A percentile compares a stretch with the other conserved stretches of the same genome.
Conservation (phyloP, 2,113 vertebrate genomes). For the Cochlearius cochlearius region DNA sequence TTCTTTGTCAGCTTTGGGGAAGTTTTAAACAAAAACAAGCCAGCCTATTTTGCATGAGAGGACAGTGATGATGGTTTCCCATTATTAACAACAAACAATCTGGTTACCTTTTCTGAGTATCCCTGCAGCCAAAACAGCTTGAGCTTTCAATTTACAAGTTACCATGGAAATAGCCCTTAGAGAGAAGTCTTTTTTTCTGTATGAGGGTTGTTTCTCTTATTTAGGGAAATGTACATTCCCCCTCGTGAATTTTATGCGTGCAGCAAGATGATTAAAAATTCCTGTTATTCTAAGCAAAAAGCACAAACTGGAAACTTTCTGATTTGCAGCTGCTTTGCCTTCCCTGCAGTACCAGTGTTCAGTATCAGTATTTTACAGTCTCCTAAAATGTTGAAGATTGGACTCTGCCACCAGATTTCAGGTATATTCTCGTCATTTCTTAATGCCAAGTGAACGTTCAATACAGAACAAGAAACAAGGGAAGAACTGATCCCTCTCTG, state of each 20-base stretch:
- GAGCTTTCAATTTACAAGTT: constrained; percentile 10
- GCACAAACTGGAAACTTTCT: background rate
- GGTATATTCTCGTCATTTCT: background rate
- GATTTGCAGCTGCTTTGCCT: background rate
- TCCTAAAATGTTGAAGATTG: background rate
- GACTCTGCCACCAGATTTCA: background rate
- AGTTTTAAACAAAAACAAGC: background rate
- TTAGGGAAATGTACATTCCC: background rate
- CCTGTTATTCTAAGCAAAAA: background rate
- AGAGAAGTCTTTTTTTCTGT: background rate
- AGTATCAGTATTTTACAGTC: background rate
- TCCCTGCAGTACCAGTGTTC: background rate
- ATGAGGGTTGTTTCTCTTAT: background rate
- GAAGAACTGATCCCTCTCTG: background rate
- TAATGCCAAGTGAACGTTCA: background rate
- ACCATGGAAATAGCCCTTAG: constrained; percentile 35
- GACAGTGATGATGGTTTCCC: background rate
- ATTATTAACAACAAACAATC: background rate
- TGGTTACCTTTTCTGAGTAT: background rate
- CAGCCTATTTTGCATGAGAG: background rate
- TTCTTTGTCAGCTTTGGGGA: background rate
- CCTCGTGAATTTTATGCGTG: background rate
- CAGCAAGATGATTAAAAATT: background rate
- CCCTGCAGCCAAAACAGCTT: constrained; percentile 19
- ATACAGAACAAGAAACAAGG: background rate